phyloP scores from a whole-genome alignment of 2,113 vertebrate species.

The Macquaria ambigua region DNA sequence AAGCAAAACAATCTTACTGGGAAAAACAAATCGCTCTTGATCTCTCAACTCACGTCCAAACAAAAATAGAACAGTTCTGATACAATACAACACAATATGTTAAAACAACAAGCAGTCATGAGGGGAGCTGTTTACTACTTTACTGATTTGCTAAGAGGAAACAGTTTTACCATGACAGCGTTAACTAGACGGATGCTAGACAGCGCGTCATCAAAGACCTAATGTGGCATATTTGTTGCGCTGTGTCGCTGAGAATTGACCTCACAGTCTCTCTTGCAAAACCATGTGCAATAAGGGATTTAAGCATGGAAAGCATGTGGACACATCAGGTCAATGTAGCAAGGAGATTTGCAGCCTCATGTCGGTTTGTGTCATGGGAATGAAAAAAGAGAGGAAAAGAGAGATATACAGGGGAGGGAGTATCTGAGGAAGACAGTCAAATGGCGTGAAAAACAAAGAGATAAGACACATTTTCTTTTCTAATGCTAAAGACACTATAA shows the following conservation, averaged over 20 bases:
- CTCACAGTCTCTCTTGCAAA: slow-evolving; percentile 31
- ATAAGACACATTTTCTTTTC: background rate
- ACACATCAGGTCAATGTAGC: slow-evolving; percentile 53
- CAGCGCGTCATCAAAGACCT: slow-evolving; percentile 9
- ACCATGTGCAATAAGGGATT: slow-evolving; percentile 12
- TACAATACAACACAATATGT: background rate
- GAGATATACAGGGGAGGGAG: background rate
- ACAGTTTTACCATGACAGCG: slow-evolving; percentile 11
- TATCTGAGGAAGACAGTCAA: background rate
- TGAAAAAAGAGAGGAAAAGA: background rate
- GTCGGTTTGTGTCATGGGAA: slow-evolving; percentile 7
- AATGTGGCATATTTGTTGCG: slow-evolving; percentile 39
- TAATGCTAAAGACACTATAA: background rate
- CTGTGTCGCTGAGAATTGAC: slow-evolving; percentile 49
- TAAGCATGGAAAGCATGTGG: slow-evolving; percentile 34
- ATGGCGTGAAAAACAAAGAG: background rate
- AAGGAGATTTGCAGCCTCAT: slow-evolving; percentile 32
- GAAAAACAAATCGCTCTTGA: background rate
- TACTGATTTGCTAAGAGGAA: slow-evolving; percentile 12
- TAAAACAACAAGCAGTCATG: background rate
- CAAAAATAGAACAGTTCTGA: background rate
- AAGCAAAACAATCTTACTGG: background rate
- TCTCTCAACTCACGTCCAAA: background rate
- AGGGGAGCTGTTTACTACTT: slow-evolving; percentile 4
- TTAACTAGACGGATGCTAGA: slow-evolving; percentile 27